Conservation (phyloP, 2,797 vertebrate genomes). For the Sebastes miniatus region DNA sequence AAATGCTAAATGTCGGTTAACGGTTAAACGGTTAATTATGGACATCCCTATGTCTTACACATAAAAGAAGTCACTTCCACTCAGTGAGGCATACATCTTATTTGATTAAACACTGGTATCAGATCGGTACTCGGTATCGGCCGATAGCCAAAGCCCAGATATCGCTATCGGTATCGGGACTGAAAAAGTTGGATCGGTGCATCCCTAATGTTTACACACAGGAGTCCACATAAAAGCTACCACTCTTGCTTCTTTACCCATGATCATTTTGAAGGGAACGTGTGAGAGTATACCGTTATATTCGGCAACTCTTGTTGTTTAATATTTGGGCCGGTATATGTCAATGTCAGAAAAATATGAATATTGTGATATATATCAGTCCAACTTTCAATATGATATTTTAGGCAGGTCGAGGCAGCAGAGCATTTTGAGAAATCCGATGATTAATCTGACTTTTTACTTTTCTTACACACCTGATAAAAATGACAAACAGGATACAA, state of each 20-base stretch:
- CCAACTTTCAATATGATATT: background rate
- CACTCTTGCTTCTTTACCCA: background rate
- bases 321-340: background rate
- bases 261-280: background rate
- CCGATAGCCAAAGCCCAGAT: too few species aligned
- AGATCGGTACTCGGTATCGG: too few species aligned
- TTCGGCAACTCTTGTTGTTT: background rate
- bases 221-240: background rate
- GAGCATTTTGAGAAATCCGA: background rate
- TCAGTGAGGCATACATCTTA: too few species aligned
- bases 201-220: background rate
- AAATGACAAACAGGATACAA: background rate
- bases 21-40: too few species aligned
- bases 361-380: background rate
- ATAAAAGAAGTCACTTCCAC: too few species aligned
- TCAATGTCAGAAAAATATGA: background rate
- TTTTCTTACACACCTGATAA: background rate
- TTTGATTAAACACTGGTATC: too few species aligned
- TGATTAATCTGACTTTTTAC: background rate
- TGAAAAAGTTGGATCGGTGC: too few species aligned
- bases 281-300: background rate
- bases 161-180: too few species aligned
- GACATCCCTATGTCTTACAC: too few species aligned
- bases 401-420: background rate
- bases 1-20: too few species aligned